These are phyloP conservation scores for Poecilia velifera DNA, from an alignment of 2,797 vertebrate species.

Conservation along the genomic window DNA sequence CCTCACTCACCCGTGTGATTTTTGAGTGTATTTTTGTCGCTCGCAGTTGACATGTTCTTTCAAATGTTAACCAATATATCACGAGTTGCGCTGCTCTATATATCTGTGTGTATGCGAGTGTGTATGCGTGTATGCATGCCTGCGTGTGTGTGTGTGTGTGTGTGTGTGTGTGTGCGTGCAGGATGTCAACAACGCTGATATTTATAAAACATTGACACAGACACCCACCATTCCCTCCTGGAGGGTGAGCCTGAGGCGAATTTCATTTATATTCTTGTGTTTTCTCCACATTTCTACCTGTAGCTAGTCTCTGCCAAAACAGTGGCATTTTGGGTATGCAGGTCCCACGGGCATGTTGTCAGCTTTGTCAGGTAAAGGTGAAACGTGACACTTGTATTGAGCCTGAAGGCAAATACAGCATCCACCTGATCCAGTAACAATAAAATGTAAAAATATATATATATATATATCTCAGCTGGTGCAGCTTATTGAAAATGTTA, in stretches of 20 bases:
- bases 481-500: conserved; percentile 7
- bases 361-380: conserved; percentile 43
- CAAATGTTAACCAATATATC: conserved; percentile 62
- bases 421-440: conserved; percentile 23
- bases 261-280: conserved; percentile 30
- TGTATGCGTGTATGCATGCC: too few species aligned
- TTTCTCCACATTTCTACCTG: conserved; percentile 21
- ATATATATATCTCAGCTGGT: background rate
- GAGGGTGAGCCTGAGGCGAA: conserved; percentile 25
- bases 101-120: conserved; percentile 16
- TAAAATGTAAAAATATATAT: too few species aligned
- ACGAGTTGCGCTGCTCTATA: conserved; percentile 24
- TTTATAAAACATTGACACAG: conserved; percentile 32
- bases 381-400: conserved; percentile 28
- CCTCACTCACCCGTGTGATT: conserved; percentile 54
- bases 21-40: conserved; percentile 50
- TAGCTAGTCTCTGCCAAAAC: conserved; percentile 18
- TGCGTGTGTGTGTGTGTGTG: conserved; percentile 12
- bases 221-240: conserved; percentile 20
- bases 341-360: conserved; percentile 35
- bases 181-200: conserved; percentile 21
- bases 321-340: conserved; percentile 31
- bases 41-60: conserved; percentile 53
- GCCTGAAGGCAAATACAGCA: conserved; percentile 27
- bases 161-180: conserved; percentile 28